Base-by-base conservation (phyloP, 92 coral and sea anemone genomes). In the Virgularia gustaviana region DNA sequence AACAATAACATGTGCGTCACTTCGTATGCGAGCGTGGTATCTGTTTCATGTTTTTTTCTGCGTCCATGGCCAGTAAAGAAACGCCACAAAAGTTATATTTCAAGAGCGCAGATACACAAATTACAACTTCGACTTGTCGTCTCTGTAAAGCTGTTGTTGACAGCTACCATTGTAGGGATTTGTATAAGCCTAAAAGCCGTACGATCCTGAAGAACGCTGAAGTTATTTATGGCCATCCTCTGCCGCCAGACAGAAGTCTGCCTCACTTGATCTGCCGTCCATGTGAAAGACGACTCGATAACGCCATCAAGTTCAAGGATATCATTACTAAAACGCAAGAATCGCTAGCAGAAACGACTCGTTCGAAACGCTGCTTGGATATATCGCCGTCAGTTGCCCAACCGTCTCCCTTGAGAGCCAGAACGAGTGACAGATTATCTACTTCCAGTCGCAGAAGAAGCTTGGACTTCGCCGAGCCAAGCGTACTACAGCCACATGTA, bases 251-350 rank as follows among this genome's bases (percentile, higher is more conserved):
- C 35, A 38, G 27, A 7, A 28, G 47, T 16, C 47, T 78, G 19
- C 75, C 76, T 13, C 62, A 78, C 39, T 58, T 78, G 19, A 34
- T 78, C 49, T 78, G 82, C 42, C 58, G 76, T 13, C 49, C 82
- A 1, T 77, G 82, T n/a, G 75, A 66, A 53, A 54, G 82, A 29
- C 25, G 68, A 30, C 65, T 66, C 13, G 32, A 56, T 37, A 78
- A 78, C 32, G 36, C 54, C 3, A 27, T 5, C 6, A 49, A 68
- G 39, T 49, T 68, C 18, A 49, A 15, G 19, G 29, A 15, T 18
- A 11, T 42, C n/a, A 47, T 15, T 47, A n/a, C n/a, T n/a, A n/a
- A n/a, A n/a, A n/a, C n/a, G n/a, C n/a, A n/a, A n/a, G n/a, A n/a
- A n/a, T n/a, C n/a, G n/a, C n/a, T n/a, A n/a, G n/a, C n/a, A n/a